phyloP scores from a whole-genome alignment of 2,888 invertebrate genomes.

The Melanostoma scalare region DNA sequence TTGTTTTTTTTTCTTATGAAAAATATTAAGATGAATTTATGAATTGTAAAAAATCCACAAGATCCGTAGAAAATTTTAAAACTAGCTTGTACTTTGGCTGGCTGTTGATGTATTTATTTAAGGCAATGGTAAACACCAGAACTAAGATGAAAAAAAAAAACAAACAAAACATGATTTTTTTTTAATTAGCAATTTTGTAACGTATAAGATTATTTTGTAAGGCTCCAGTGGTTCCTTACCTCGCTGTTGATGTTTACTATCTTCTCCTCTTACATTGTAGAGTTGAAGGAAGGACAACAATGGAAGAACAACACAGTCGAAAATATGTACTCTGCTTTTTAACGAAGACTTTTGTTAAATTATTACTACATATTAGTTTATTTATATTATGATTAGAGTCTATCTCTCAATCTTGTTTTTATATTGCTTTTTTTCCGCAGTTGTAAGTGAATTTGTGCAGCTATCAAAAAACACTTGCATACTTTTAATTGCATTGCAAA shows the following conservation, averaged over 20 bases:
- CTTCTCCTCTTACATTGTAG: conserved; percentile 51
- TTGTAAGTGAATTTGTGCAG: too few species aligned
- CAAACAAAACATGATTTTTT: conserved; percentile 56
- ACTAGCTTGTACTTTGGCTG: conserved; percentile 66
- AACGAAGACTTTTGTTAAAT: conserved; percentile 36
- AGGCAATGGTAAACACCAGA: conserved; percentile 72
- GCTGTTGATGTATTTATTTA: conserved; percentile 54
- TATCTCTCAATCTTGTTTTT: too few species aligned
- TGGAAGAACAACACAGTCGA: conserved; percentile 56
- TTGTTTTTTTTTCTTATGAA: conserved; percentile 23
- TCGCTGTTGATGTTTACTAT: conserved; percentile 38
- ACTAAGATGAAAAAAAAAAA: conserved; percentile 68
- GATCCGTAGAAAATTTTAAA: conserved; percentile 61
- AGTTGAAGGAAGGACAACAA: conserved; percentile 47
- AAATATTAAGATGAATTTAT: conserved; percentile 61
- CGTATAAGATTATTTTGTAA: conserved; percentile 52
- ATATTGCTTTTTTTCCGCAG: too few species aligned
- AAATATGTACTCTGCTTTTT: conserved; percentile 43
- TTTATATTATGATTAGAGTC: too few species aligned
- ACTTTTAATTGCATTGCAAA: too few species aligned
- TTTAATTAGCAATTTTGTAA: conserved; percentile 56
- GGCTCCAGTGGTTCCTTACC: conserved; percentile 70
- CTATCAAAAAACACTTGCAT: too few species aligned
- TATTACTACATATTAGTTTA: conserved; percentile 14
- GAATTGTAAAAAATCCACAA: conserved; percentile 71